These are phyloP conservation scores for Crotalus helleri DNA, from an alignment of 2,113 vertebrate genomes.

Conservation along the genomic window DNA sequence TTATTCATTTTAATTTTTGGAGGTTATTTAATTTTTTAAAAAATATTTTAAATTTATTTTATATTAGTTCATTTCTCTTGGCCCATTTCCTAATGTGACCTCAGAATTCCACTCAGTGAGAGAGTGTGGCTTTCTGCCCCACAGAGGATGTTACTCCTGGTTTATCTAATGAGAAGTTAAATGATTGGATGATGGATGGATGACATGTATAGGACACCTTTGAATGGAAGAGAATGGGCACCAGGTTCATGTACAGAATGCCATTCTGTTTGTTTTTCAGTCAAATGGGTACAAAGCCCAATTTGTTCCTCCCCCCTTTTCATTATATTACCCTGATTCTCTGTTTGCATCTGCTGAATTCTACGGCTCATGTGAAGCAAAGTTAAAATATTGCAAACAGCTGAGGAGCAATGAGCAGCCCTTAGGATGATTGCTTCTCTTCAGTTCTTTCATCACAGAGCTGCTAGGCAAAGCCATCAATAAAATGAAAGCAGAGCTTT, in stretches of 20 bases:
- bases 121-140: neutral
- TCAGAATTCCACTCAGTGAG: neutral
- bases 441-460: neutral
- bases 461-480: neutral
- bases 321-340: neutral
- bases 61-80: neutral
- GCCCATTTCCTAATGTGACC: neutral
- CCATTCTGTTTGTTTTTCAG: neutral
- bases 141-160: neutral
- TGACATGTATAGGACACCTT: neutral
- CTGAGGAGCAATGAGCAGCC: neutral
- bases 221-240: neutral
- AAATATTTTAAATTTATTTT: neutral
- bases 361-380: too few species aligned
- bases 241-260: neutral
- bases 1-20: neutral
- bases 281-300: neutral
- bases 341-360: neutral
- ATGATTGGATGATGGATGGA: neutral
- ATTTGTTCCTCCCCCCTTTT: too few species aligned
- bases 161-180: neutral
- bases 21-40: neutral
- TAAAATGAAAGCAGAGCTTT: neutral
- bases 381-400: neutral
- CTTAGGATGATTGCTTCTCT: neutral